Evolutionary conservation across 2,113 vertebrate genomes (phyloP).

Genomic region (Opisthocomus hoazin): DNA sequence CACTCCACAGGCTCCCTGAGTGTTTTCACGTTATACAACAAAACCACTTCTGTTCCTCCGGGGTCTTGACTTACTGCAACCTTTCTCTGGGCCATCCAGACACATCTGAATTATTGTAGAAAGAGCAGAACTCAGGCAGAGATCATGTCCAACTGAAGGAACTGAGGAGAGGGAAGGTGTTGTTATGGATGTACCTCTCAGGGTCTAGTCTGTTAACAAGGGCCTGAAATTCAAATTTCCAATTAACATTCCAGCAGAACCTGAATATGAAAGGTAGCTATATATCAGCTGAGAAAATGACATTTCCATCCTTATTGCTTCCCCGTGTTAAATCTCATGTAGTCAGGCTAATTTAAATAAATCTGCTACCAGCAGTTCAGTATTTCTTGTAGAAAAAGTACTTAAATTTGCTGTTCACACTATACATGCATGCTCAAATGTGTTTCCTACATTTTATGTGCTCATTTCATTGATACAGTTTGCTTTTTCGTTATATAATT

Average conservation of each 20-base stretch:
- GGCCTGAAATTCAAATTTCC: background rate
- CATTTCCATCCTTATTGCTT: background rate
- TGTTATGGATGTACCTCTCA: background rate
- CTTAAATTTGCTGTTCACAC: background rate
- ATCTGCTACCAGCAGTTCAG: background rate
- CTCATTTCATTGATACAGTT: background rate
- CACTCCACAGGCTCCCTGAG: background rate
- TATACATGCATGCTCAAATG: background rate
- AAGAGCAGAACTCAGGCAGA: background rate
- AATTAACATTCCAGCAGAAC: background rate
- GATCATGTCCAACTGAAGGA: background rate
- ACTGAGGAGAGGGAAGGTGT: background rate
- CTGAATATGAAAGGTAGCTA: background rate
- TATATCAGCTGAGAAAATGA: background rate
- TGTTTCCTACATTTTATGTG: background rate
- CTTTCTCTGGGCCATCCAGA: background rate
- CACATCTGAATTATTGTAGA: background rate
- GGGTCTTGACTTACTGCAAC: background rate
- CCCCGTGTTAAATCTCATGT: background rate
- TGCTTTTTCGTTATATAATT: background rate
- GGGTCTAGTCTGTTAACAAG: background rate
- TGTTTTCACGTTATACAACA: accelerated
- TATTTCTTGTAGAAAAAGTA: background rate
- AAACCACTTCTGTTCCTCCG: background rate
- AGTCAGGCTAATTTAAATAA: slow-evolving; percentile 6